Evolutionary conservation across 2,888 invertebrate genomes (phyloP), one percentile per base, ranked within the genome.

Genomic region (Mimachlamys varia): DNA sequence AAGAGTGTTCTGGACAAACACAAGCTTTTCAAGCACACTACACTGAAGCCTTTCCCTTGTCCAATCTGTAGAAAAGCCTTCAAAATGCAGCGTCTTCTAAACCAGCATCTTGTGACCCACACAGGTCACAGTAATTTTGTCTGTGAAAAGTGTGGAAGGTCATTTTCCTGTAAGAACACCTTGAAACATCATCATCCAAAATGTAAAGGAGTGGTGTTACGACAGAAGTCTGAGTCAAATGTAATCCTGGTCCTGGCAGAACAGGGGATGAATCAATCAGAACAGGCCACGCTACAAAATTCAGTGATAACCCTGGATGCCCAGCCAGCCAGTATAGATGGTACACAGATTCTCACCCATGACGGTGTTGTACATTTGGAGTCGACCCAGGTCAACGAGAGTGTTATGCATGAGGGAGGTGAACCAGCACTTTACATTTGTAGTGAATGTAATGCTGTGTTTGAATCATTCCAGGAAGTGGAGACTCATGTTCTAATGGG

Each of bases 1-100:
- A 92, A 93, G 22, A 94, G 93, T 88, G 94, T 94, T 92, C 88
- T 95, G 37, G 90, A 92, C 50, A 94, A 94, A 50, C 95, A 95
- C 91, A 93, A 93, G 44, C 92, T 92, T 13, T 94, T 93, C 53
- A 92, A 94, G 17, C 95, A 95, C 90, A 93, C 93, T 0, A 91
- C 92, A 0, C 93, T 93, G 12, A 91, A 93, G 38, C 95, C 95
- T 10, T 94, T 92, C 88, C 91, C 93, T 38, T 95, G 95, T 91
- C 89, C 89, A 0, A 90, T 90, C 50, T 95, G 95, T 89, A 91
- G 92, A 49, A 95, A 94, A 88, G 91, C 93, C 12, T 95, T 95
- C 90, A 95, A 95, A 89, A 93, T 94, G 53, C 91, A 94, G 89
- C 91, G 92, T 27, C 92, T 93, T 15, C 91, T 95, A 17, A 89